phyloP scores from a whole-genome alignment of 2,797 vertebrate genomes.

The Falco peregrinus region DNA sequence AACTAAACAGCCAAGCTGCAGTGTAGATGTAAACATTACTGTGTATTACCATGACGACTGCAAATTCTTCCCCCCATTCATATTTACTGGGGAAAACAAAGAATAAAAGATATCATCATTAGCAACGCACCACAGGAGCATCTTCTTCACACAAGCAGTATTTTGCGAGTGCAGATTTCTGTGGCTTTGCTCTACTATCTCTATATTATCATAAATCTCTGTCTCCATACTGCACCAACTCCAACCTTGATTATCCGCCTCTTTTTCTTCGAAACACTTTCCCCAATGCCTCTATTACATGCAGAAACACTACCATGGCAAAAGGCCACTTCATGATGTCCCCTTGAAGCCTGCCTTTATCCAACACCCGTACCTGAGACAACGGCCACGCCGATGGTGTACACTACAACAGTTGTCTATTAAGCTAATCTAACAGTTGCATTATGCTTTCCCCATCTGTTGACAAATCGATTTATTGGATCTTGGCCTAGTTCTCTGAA shows the following conservation, averaged over 20 bases:
- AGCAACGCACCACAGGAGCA: neutral
- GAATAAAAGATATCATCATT: neutral
- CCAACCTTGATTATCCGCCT: neutral
- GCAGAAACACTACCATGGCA: neutral
- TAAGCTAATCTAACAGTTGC: neutral
- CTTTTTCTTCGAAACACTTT: neutral
- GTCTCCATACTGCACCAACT: neutral
- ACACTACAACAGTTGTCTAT: neutral
- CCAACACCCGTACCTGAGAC: neutral
- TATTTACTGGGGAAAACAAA: neutral
- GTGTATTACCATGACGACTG: neutral
- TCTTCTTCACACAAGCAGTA: neutral
- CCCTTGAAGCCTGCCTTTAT: neutral
- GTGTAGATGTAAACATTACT: neutral
- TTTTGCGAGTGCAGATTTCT: neutral
- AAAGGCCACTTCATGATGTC: neutral
- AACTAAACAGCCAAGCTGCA: neutral
- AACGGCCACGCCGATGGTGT: accelerated
- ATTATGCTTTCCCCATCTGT: neutral
- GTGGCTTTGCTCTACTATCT: neutral
- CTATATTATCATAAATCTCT: neutral
- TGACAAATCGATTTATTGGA: neutral
- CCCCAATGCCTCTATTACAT: neutral
- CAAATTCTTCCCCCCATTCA: neutral
- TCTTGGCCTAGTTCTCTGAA: neutral